A percentile compares a stretch with the other conserved stretches of the same genome.
Evolutionary conservation across 2,797 vertebrate genomes (phyloP).

Genomic region (Toxotes lorentzi): DNA sequence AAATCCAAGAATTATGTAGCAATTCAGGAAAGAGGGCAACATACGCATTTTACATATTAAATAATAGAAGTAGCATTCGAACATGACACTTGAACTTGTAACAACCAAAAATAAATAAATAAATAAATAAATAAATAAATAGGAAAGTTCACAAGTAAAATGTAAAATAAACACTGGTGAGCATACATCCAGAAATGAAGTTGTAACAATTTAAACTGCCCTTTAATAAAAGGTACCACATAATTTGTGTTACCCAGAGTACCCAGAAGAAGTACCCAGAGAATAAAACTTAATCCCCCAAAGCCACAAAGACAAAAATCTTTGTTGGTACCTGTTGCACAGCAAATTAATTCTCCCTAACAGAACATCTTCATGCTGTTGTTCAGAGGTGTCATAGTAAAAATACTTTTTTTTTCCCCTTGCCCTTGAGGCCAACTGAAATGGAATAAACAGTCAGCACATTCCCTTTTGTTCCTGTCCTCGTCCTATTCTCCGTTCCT

Average conservation of each 20-base stretch:
- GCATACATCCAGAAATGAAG: too few relatives aligned
- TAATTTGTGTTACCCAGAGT: slow-evolving; percentile 13
- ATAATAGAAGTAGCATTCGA: too few relatives aligned
- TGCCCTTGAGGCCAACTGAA: slow-evolving; percentile 43
- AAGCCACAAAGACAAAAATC: slow-evolving; percentile 17
- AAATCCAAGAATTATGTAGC: too few relatives aligned
- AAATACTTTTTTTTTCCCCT: slow-evolving; percentile 16
- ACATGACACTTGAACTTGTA: too few relatives aligned
- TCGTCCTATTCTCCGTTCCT: slow-evolving; percentile 37
- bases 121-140: too few relatives aligned
- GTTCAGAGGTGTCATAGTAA: slow-evolving; percentile 59
- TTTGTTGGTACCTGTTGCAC: slow-evolving; percentile 30
- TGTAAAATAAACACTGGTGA: too few relatives aligned
- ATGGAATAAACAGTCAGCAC: slow-evolving; percentile 56
- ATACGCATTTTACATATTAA: too few relatives aligned
- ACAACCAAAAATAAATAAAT: too few relatives aligned
- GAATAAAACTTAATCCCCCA: slow-evolving; percentile 17
- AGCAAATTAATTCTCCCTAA: slow-evolving; percentile 40
- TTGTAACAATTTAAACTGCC: too few relatives aligned
- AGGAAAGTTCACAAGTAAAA: too few relatives aligned
- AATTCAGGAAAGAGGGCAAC: too few relatives aligned
- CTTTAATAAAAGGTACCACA: background rate
- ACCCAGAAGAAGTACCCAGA: background rate
- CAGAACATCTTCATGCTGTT: slow-evolving; percentile 48
- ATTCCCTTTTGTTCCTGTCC: slow-evolving; percentile 33